Conservation (phyloP, 53 echinoderm and acorn worm genomes). For the Holothuria leucospilota region DNA sequence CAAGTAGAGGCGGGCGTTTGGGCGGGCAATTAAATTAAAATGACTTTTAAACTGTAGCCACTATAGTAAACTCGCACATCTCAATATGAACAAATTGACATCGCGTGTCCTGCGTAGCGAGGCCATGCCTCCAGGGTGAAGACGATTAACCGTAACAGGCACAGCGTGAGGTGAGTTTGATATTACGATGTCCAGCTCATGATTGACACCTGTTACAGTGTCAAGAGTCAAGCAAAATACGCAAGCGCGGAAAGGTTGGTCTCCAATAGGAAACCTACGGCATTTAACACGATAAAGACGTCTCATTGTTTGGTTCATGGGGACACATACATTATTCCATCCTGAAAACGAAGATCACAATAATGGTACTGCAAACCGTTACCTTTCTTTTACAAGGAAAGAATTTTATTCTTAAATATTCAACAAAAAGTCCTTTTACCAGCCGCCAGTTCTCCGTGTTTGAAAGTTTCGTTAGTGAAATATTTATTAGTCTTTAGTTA, state of each 20-base stretch:
- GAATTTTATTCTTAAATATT: too few relatives aligned
- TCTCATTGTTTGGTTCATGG: too few relatives aligned
- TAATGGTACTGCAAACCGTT: too few relatives aligned
- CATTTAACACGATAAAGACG: background rate
- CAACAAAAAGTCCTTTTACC: too few relatives aligned
- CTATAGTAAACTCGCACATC: background rate
- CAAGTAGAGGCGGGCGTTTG: background rate
- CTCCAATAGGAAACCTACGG: background rate
- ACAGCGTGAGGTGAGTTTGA: conserved; percentile 8
- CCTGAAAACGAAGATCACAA: too few relatives aligned
- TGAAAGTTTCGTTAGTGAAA: too few relatives aligned
- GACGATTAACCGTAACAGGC: conserved; percentile 26
- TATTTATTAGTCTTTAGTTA: too few relatives aligned
- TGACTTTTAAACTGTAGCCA: background rate
- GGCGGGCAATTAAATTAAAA: conserved; percentile 13
- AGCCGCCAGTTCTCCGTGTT: too few relatives aligned
- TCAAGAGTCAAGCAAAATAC: background rate
- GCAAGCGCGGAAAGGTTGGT: background rate
- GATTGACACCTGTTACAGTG: conserved; percentile 40
- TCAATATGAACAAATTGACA: conserved; percentile 10
- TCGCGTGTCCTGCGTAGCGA: conserved; percentile 9
- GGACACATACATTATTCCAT: too few relatives aligned
- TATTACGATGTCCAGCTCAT: background rate
- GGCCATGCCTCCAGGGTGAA: conserved; percentile 18
- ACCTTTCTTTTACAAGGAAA: too few relatives aligned